Base-by-base conservation (phyloP, 1,140 invertebrate genomes). In the Sitophilus oryzae region DNA sequence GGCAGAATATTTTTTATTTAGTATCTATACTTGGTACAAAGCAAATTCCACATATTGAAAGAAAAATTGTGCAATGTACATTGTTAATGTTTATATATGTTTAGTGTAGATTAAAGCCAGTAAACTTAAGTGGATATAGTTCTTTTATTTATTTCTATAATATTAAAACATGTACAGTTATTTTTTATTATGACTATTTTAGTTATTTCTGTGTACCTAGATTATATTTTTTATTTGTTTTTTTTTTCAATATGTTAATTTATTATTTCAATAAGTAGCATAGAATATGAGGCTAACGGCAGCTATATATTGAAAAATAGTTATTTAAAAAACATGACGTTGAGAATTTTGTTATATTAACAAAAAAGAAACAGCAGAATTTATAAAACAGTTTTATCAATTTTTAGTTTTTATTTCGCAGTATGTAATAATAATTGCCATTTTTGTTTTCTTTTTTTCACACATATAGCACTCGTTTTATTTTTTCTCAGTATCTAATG, bases 31-130 rank as follows among this genome's bases (percentile, higher is more conserved):
- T 40, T 8, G 38, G 38, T 40, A 40, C 25, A 30, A 18, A 46
- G 19, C 20, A 8, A 21, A 10, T 46, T 46, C 22, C 14, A 4
- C 10, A 14, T 46, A 46, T 46, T 46, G 3, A 18, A 46, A 16
- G 8, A 46, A 46, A 30, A n/a, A 11, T 14, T 14, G 66, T 71
- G 67, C 68, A 70, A 69, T 71, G 64, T 63, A 63, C 46, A 59
- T 63, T 71, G 69, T 71, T 71, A 66, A 68, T 66, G 68, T 71
- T 70, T 70, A 66, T 66, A 71, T 69, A 67, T 71, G n/a, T 68
- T 69, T 70, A 69, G 65, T 67, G 60, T 69, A 67, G 37, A 11
- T 20, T 56, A 67, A 66, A 67, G 69, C 69, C 69, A 71, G 69
- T 71, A 71, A 42, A 23, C 61, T 66, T 71, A 69, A 69, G 66